A percentile compares a stretch with the other conserved stretches of the same genome.
Evolutionary conservation across 2,797 vertebrate species (phyloP).

Genomic region (Microctenopoma lineatum): DNA sequence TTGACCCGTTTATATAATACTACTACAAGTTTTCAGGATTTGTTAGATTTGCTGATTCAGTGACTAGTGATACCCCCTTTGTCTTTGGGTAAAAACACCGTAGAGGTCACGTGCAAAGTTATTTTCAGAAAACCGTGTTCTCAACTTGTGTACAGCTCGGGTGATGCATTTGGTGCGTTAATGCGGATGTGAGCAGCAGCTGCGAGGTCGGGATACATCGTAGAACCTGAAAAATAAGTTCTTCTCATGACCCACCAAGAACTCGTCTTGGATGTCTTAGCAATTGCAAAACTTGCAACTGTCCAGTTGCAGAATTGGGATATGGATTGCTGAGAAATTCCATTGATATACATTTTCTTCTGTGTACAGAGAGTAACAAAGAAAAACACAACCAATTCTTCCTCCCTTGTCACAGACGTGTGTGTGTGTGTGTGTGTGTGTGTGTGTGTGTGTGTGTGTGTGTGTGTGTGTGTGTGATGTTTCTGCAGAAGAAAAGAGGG

Average conservation of each 20-base stretch:
- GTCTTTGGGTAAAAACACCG: not conserved
- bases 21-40: not conserved
- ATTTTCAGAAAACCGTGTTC: not conserved
- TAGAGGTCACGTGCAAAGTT: not conserved
- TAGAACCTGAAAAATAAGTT: not conserved
- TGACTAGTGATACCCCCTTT: not conserved
- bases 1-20: not conserved
- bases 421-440: conserved; percentile 27
- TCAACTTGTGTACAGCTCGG: not conserved
- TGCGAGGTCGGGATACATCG: not conserved
- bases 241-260: not conserved
- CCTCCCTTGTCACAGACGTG: conserved; percentile 34
- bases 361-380: not conserved
- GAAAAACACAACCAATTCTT: conserved; percentile 40
- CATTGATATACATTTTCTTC: conserved; percentile 2
- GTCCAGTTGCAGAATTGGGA: not conserved
- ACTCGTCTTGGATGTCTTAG: not conserved
- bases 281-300: not conserved
- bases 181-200: not conserved
- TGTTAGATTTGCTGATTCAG: not conserved
- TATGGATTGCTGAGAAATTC: conserved; percentile 8
- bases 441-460: conserved; percentile 29
- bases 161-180: not conserved
- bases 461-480: conserved; percentile 33
- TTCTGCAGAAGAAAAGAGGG: conserved; percentile 44